Evolutionary conservation across 2,888 invertebrate genomes (phyloP), one percentile per base, ranked within the genome.

Genomic region (Suillia variegata): DNA sequence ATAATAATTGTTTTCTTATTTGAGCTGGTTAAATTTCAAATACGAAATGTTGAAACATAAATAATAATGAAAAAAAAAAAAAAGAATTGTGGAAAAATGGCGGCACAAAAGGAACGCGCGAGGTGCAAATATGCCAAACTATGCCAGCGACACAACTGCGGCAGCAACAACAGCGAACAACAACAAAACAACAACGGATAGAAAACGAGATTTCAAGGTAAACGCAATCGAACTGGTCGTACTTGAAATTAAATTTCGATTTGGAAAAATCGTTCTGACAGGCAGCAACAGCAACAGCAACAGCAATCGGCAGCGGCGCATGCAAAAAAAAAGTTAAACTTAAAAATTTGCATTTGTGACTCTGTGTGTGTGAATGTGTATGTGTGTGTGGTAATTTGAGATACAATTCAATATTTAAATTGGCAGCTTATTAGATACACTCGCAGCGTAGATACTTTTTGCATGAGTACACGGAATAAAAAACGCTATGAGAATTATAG

Each of bases 161-260:
- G 50, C 47, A 58, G 17, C 53, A 58, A 47, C 45, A 45, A 45
- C 18, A 33, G 17, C 51, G 24, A 33, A 51, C 58, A 66, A 61
- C 56, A 68, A 70, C 65, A n/a, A n/a, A 65, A 63, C 64, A 65
- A 68, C 75, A 75, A 71, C 72, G 72, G 72, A 72, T 72, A 75
- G 72, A 72, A 72, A 72, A 72, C 72, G 66, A 72, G 72, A 72
- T 75, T 72, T 75, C 72, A 72, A 72, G 72, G 72, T 75, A 75
- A 73, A 75, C 72, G 74, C 72, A 75, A 74, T 74, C 66, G 74
- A 74, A 72, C 72, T 72, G 74, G 72, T 75, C 67, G 72, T 72
- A 75, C 75, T 72, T 72, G 72, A 72, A 54, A 54, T 54, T 45
- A 56, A 60, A 67, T 66, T 70, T 70, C 64, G 63, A 67, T 70